phyloP scores from a whole-genome alignment of 1,140 invertebrate genomes.

The Brachionus koreanus region DNA sequence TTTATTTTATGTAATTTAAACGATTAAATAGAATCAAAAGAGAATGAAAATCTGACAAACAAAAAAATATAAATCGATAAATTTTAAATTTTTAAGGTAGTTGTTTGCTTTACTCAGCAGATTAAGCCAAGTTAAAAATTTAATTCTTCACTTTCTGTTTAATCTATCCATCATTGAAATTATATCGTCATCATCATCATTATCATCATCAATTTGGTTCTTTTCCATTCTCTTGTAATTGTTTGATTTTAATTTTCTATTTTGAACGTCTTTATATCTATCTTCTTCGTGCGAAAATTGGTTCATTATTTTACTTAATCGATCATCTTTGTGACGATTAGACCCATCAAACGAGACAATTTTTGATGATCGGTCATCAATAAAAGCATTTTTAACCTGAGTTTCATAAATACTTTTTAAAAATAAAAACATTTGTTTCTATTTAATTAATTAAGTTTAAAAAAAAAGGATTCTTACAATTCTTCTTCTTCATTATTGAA shows the following conservation, averaged over 20 bases:
- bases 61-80: too few species aligned
- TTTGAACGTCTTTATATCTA: neutral
- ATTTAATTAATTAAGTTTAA: neutral
- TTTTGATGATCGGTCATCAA: neutral
- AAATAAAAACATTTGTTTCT: neutral
- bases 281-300: neutral
- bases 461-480: slow-evolving; percentile 36
- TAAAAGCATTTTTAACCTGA: neutral
- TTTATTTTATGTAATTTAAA: too few species aligned
- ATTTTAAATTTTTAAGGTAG: too few species aligned
- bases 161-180: slow-evolving; percentile 42
- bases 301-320: slow-evolving; percentile 23
- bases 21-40: too few species aligned
- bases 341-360: slow-evolving; percentile 37
- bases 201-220: neutral
- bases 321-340: slow-evolving; percentile 22
- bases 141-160: neutral
- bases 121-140: too few species aligned
- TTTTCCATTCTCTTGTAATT: neutral
- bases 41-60: too few species aligned
- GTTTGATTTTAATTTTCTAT: neutral
- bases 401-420: slow-evolving; percentile 33
- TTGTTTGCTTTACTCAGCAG: too few species aligned
- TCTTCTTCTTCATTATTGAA: slow-evolving; percentile 57
- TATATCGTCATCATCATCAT: slow-evolving; percentile 43